Evolutionary conservation across 2,113 vertebrate genomes (phyloP), one percentile per base, ranked within the genome.

Genomic region (Vulpes vulpes): DNA sequence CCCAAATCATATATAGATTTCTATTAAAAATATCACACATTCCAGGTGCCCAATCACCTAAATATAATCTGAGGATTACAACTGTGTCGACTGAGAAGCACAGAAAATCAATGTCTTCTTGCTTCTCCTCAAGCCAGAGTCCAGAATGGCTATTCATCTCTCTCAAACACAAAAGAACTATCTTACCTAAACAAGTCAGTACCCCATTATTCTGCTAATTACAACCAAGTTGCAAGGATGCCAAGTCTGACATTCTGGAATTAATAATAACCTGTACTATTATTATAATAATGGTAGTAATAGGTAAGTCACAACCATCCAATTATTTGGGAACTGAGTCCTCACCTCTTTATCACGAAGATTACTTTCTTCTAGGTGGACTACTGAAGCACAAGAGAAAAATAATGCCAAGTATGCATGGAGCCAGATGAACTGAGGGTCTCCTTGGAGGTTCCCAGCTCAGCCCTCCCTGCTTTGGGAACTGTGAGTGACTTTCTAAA

Each of bases 1-100:
- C 62, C 80, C 38, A 94, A 35, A 76, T 93, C 84, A 93, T 32
- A 87, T 22, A 43, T 14, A 79, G 15, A 35, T 23, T 82, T 96
- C 89, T 92, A 74, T 59, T 86, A 79, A 89, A 89, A 96, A 82
- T 8, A 94, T 57, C 85, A 90, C n/a, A 82, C 11, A 16, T 81
- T 89, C 59, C 32, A 64, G 20, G 12, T 20, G 32, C 19, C 57
- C 38, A 79, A 49, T 86, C 71, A 82, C 10, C 23, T 53, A 91
- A 96, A 74, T 23, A 85, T 30, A 96, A 89, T 53, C 62, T 84
- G 15, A 23, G 32, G 22, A 65, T 92, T 92, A 87, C 74, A 96
- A 38, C 64, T 60, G 11, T 84, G 51, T 49, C 43, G 20, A 89
- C 11, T 49, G 59, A 93, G 32, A 95, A 96, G 35, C 62, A 89